phyloP scores from a whole-genome alignment of 53 echinoderm and acorn worm species.

The Crossaster papposus region DNA sequence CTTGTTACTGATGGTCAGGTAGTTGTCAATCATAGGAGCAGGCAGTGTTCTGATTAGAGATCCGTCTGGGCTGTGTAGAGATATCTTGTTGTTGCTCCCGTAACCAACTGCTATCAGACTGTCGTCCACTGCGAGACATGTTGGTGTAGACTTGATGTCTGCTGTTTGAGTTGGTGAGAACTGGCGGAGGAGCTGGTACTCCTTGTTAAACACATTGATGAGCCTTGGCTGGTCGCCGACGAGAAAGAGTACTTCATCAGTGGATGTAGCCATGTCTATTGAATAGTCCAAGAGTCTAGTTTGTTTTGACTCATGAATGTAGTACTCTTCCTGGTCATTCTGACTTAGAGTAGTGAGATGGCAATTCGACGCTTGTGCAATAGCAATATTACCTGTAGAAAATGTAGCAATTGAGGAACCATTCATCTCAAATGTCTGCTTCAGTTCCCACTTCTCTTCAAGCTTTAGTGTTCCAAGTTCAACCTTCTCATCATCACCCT shows the following conservation, averaged over 20 bases:
- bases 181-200: neutral
- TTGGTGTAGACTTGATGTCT: neutral
- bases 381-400: neutral
- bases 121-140: constrained; percentile 28
- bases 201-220: neutral
- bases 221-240: no score
- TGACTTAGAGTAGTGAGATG: neutral
- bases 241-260: neutral
- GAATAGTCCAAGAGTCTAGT: neutral
- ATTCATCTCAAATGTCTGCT: neutral
- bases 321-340: neutral
- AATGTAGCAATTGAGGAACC: neutral
- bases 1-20: neutral
- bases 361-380: neutral
- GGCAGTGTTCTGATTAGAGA: constrained; percentile 13
- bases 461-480: constrained; percentile 1
- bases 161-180: neutral
- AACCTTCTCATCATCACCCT: no score
- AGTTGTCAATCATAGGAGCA: constrained; percentile 11
- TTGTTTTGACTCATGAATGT: no score
- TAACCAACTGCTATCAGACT: constrained; percentile 43
- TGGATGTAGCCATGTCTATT: neutral
- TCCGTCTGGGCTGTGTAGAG: constrained; percentile 19
- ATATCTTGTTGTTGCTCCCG: neutral
- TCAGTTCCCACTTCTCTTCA: neutral